Evolutionary conservation across 2,797 vertebrate species (phyloP).

Genomic region (Melanotaenia pygmaea): DNA sequence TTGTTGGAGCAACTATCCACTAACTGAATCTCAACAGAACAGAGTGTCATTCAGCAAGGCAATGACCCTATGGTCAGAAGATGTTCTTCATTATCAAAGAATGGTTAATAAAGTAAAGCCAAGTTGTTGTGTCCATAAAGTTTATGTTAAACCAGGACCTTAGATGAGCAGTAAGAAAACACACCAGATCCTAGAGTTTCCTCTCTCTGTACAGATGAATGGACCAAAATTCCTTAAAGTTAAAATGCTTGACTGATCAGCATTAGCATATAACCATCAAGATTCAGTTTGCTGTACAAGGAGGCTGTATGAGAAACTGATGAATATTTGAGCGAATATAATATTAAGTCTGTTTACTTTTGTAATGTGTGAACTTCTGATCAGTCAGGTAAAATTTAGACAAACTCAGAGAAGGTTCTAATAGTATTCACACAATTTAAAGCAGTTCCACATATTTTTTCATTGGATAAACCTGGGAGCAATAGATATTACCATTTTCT

Average conservation of each 20-base stretch:
- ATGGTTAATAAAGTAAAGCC: background rate
- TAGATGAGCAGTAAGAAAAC: background rate
- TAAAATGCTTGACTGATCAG: no score
- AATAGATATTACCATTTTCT: slow-evolving; percentile 5
- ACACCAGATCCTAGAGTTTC: background rate
- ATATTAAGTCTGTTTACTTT: background rate
- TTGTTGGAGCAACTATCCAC: background rate
- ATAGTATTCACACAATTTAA: background rate
- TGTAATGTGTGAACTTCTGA: background rate
- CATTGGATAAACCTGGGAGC: background rate
- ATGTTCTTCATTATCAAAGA: background rate
- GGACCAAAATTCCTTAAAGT: background rate
- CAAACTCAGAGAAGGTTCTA: background rate
- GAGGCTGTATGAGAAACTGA: background rate
- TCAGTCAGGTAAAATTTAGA: background rate
- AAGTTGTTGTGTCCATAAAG: background rate
- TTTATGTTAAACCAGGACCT: background rate
- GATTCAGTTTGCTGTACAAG: background rate
- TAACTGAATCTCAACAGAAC: no score
- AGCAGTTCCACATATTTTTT: slow-evolving; percentile 5
- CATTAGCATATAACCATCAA: background rate
- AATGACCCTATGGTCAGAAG: background rate
- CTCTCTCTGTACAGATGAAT: background rate
- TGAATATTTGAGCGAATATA: background rate
- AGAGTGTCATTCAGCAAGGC: no score